These are phyloP conservation scores for Lymantria monacha DNA, from an alignment of 2,888 invertebrate species.

Conservation along the genomic window DNA sequence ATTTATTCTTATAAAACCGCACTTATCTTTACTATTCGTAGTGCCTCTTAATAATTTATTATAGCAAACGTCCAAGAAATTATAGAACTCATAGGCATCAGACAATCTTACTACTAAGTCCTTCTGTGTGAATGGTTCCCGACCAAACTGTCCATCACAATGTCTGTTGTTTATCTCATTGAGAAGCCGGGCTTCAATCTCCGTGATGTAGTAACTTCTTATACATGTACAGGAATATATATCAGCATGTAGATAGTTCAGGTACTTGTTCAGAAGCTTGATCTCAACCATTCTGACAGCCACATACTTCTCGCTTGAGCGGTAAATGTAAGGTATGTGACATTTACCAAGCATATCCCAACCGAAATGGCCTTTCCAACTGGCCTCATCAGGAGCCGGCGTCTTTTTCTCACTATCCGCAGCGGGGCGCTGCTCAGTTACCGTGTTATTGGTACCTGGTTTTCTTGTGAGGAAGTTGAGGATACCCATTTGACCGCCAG, in stretches of 20 bases:
- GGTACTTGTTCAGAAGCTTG: constrained; percentile 93
- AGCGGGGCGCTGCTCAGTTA: constrained; percentile 51
- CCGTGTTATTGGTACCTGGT: constrained; percentile 48
- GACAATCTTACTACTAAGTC: constrained; percentile 94
- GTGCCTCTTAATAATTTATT: constrained; percentile 89
- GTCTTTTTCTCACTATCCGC: constrained; percentile 67
- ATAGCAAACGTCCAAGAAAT: constrained; percentile 94
- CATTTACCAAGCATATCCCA: constrained; percentile 94
- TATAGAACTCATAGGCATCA: constrained; percentile 95
- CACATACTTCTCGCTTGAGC: constrained; percentile 92
- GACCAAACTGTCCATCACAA: constrained; percentile 94
- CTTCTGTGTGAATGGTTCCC: constrained; percentile 92
- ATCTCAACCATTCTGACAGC: constrained; percentile 97
- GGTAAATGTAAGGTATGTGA: constrained; percentile 93
- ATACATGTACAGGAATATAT: constrained; percentile 96
- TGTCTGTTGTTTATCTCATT: constrained; percentile 97
- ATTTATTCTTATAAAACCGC: constrained; percentile 95
- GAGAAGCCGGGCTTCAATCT: constrained; percentile 92
- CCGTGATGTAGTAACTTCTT: constrained; percentile 95
- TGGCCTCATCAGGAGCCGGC: constrained; percentile 86
- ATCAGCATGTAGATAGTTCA: constrained; percentile 93
- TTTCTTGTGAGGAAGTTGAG: constrained; percentile 83
- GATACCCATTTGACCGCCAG: constrained; percentile 81
- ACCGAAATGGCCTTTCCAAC: constrained; percentile 92
- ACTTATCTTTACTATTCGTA: constrained; percentile 88